Conservation (phyloP, 2,113 vertebrate genomes). For the Charadrius vociferus region DNA sequence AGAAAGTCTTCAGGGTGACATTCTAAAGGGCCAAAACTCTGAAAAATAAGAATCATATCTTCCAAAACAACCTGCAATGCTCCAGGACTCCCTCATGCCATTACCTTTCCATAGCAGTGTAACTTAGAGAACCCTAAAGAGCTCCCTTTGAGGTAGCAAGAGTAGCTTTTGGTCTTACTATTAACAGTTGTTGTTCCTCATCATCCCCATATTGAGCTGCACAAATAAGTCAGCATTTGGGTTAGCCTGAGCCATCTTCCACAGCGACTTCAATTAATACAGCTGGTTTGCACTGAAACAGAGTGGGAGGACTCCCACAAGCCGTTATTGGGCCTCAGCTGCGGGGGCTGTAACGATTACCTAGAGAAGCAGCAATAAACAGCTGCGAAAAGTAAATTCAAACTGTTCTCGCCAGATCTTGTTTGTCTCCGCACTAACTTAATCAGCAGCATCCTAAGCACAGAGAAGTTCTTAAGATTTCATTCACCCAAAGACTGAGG, state of each 20-base stretch:
- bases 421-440: slow-evolving; percentile 15
- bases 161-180: not conserved
- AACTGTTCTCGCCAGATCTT: slow-evolving; percentile 21
- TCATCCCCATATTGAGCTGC: not conserved
- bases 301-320: slow-evolving; percentile 14
- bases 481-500: not conserved
- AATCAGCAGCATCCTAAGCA: not conserved
- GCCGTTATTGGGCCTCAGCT: not conserved
- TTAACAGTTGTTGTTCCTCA: not conserved
- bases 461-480: not conserved
- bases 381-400: slow-evolving; percentile 44
- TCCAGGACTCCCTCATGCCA: not conserved
- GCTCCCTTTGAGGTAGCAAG: not conserved
- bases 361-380: slow-evolving; percentile 11
- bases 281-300: not conserved
- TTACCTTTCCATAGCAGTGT: fast-evolving
- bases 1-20: not conserved
- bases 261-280: not conserved
- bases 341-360: not conserved
- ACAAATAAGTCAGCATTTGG: not conserved
- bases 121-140: not conserved
- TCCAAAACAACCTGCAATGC: not conserved
- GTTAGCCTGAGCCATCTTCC: not conserved
- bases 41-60: not conserved
- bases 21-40: not conserved